Percentiles rank a stretch among this genome's conserved stretches.
Evolutionary conservation across 2,888 invertebrate genomes (phyloP).

Genomic region (Torymus aiolomorphi): DNA sequence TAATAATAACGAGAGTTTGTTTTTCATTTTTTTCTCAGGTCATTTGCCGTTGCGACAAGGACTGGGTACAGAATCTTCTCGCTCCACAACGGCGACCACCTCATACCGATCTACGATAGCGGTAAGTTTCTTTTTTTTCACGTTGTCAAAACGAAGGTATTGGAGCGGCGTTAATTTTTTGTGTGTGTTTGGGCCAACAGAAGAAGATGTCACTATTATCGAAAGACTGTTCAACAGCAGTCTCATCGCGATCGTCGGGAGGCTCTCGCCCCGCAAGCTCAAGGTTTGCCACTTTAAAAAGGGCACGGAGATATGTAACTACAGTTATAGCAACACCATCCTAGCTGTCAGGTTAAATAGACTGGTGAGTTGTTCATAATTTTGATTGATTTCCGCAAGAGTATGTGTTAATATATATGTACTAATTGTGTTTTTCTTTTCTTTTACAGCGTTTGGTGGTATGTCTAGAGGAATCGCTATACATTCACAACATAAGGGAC

Average conservation of each 20-base stretch:
- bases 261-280: constrained; percentile 91
- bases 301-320: constrained; percentile 98
- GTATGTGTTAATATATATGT: no score
- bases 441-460: constrained; percentile 90
- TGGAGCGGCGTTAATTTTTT: no score
- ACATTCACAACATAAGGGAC: constrained; percentile 98
- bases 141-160: neutral
- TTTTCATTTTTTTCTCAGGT: constrained; percentile 78
- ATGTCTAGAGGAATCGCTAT: constrained; percentile 97
- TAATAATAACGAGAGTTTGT: no score
- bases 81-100: constrained; percentile 87
- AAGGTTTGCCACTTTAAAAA: constrained; percentile 98
- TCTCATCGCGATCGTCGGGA: constrained; percentile 95
- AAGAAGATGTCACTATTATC: constrained; percentile 91
- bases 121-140: constrained; percentile 74
- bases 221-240: constrained; percentile 98
- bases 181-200: no score
- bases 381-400: neutral
- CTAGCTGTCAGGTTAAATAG: constrained; percentile 96
- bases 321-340: constrained; percentile 96
- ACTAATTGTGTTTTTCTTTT: neutral
- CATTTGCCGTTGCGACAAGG: constrained; percentile 94
- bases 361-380: constrained; percentile 80
- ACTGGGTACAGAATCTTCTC: constrained; percentile 93
- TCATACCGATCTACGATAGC: constrained; percentile 93